Evolutionary conservation across 53 echinoderm and acorn worm genomes (phyloP).

Genomic region (Paracentrotus lividus): DNA sequence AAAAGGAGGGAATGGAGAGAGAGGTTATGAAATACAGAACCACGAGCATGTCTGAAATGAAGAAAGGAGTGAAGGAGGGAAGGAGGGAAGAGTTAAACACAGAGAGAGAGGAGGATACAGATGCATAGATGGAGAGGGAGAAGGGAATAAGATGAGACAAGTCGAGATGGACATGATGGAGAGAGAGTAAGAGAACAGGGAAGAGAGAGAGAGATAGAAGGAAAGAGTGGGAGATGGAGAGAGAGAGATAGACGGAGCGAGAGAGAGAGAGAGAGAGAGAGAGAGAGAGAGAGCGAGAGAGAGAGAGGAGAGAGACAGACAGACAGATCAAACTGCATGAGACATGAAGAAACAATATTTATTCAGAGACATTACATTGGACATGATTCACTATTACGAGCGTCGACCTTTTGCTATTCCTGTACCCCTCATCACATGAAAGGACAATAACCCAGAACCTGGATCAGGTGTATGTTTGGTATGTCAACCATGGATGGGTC

Average conservation of each 20-base stretch:
- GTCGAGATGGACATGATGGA: background rate
- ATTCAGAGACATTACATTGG: background rate
- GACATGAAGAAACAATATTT: background rate
- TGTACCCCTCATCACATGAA: background rate
- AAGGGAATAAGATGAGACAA: background rate
- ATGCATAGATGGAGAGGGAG: background rate
- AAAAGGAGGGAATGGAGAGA: constrained; percentile 19
- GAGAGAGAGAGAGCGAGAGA: background rate
- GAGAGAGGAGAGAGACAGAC: too few relatives aligned
- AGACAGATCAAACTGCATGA: background rate
- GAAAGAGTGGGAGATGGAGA: background rate
- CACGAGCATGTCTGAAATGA: background rate
- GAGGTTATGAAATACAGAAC: background rate
- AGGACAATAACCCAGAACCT: constrained; percentile 1
- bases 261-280: background rate
- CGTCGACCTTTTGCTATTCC: background rate
- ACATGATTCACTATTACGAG: constrained; percentile 1
- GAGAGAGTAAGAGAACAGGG: background rate
- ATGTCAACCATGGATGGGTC: too few relatives aligned
- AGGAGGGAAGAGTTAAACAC: background rate
- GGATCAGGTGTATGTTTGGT: background rate
- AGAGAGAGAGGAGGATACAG: background rate
- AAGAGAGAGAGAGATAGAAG: background rate
- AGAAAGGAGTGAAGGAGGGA: background rate
- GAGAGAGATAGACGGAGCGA: background rate